Base-by-base conservation (phyloP, 2,797 vertebrate genomes). In the Rhinophrynus dorsalis region DNA sequence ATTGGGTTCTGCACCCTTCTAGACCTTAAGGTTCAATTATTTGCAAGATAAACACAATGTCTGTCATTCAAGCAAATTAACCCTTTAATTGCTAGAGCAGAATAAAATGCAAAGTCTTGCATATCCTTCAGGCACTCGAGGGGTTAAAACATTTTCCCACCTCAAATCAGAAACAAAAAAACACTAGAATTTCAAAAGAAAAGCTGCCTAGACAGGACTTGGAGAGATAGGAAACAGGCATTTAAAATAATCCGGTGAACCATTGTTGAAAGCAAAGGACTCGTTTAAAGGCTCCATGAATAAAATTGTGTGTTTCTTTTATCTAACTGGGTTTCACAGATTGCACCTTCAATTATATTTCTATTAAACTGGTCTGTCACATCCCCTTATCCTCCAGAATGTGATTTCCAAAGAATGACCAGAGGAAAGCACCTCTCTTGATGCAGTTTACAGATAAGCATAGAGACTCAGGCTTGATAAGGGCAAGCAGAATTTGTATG, bases 321-420 rank as follows among this genome's bases (percentile, higher is more conserved):
- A 66, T 73, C 55, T 45, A 45, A 42, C 52, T 44, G 61, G 37
- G 33, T 51, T 64, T 66, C 59, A 52, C 32, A 59, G 62, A 54
- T 60, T 66, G 55, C 47, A 60, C 35, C 70, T 67, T 73, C 62
- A 73, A 73, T 73, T 73, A 54, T 52, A 73, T 66, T 67, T 65
- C 69, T 73, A 66, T 73, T 67, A 73, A 60, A 64, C 45, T 30
- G 45, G 33, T 60, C 70, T 60, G 47, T 59, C 70, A 60, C 62
- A 73, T 73, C 47, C 45, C 37, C 35, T 73, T 66, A 73, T 47
- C 62, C 70, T 52, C 35, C 55, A 73, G 50, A 67, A 67, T 45
- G 62, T 51, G 62, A 73, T 73, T 73, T 66, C 62, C 47, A 52
- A 42, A 54, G 70, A 73, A 67, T 66, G 47, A 59, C 37, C 62